Conservation (phyloP, 2,797 vertebrate species). For the Notolabrus celidotus region DNA sequence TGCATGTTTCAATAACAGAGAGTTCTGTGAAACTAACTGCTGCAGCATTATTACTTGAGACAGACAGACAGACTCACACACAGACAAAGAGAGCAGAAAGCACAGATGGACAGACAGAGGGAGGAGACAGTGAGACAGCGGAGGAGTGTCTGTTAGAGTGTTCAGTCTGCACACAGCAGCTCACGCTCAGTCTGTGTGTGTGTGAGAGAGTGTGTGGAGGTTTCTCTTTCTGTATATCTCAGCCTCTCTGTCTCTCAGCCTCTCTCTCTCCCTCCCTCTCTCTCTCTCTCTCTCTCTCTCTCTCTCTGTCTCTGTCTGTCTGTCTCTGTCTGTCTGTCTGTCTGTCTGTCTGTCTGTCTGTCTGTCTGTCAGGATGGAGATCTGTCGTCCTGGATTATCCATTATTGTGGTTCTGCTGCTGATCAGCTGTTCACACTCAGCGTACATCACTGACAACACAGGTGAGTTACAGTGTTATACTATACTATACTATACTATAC, state of each 20-base stretch:
- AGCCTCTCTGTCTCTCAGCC: not conserved
- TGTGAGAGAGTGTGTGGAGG: not conserved
- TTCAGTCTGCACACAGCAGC: constrained; percentile 25
- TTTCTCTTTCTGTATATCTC: not conserved
- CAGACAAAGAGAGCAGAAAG: constrained; percentile 15
- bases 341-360: not conserved
- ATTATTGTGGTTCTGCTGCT: constrained; percentile 50
- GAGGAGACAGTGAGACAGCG: constrained; percentile 52
- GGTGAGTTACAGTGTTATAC: too few species aligned
- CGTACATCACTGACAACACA: constrained; percentile 46
- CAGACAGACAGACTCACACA: not conserved
- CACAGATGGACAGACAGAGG: constrained; percentile 17
- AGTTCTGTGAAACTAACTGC: too few species aligned
- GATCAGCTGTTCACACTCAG: constrained; percentile 25
- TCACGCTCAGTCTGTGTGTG: not conserved
- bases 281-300: not conserved
- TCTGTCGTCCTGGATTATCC: constrained; percentile 43
- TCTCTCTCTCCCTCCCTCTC: not conserved
- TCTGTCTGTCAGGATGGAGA: constrained; percentile 57
- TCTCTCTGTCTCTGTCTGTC: not conserved
- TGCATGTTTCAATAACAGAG: too few species aligned
- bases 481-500: too few species aligned
- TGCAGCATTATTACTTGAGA: too few species aligned
- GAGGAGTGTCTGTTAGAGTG: constrained; percentile 37
- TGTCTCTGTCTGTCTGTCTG: not conserved